These are phyloP conservation scores for Drosophila neocordata DNA, from an alignment of 1,140 invertebrate genomes.

Conservation along the genomic window DNA sequence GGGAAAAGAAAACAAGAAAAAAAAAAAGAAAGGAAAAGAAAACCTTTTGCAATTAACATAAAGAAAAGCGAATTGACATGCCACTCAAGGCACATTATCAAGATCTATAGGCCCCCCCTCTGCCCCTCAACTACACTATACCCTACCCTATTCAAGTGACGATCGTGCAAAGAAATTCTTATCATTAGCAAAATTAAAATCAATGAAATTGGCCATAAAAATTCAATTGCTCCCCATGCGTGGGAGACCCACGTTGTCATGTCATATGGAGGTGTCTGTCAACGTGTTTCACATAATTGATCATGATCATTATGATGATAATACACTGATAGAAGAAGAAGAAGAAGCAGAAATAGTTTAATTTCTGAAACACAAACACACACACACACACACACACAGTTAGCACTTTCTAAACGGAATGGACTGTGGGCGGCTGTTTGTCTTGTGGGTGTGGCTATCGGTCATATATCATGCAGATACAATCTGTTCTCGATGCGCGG, in stretches of 20 bases:
- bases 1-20: background rate
- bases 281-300: conserved; percentile 75
- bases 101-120: conserved; percentile 16
- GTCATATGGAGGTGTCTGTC: conserved; percentile 56
- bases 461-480: conserved; percentile 72
- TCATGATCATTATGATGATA: conserved; percentile 44
- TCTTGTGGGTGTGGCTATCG: conserved; percentile 41
- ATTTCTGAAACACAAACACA: conserved; percentile 33
- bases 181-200: conserved; percentile 81
- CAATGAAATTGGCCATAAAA: conserved; percentile 80
- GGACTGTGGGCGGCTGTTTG: conserved; percentile 42
- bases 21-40: conserved; percentile 56
- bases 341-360: conserved; percentile 63
- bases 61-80: conserved; percentile 75
- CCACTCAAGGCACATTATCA: conserved; percentile 63
- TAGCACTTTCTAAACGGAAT: conserved; percentile 69
- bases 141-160: conserved; percentile 1
- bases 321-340: conserved; percentile 19
- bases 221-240: conserved; percentile 67
- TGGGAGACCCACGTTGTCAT: conserved; percentile 36
- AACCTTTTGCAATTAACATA: conserved; percentile 49
- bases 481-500: conserved; percentile 65
- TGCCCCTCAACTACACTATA: background rate
- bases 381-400: conserved; percentile 6
- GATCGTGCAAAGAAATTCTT: conserved; percentile 74